Evolutionary conservation across 2,113 vertebrate genomes (phyloP), one percentile per base, ranked within the genome.

Genomic region (Python bivittatus): DNA sequence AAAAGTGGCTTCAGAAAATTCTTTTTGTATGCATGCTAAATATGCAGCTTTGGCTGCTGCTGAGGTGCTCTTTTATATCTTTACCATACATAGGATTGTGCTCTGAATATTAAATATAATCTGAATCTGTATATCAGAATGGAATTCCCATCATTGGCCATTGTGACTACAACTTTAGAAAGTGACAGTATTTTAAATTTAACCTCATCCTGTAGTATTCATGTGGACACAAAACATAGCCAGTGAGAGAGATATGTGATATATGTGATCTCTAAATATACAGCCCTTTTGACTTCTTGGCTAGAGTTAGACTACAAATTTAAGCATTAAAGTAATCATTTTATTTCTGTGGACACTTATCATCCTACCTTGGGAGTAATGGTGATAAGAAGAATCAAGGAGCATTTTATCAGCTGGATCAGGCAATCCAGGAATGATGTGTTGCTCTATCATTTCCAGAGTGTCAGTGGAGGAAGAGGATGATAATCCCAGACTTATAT

Each of bases 401-500:
- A 92, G 56, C 94, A 91, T 95, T 89, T 95, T 95, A 87, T 97
- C 93, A 92, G 56, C 27, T 88, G 96, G 44, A 58, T 94, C 92
- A 9, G 95, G 93, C 1, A 29, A 91, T 79, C 96, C 96, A 91
- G 94, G 94, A 85, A 94, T 88, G 42, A 91, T 90, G 11, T 60
- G 85, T 4, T 96, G 91, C 88, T 97, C 96, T 25, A 12, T 94
- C 85, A 96, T 93, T 92, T 97, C 95, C 92, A 90, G 25, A 38
- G 92, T 96, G 11, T 95, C 93, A 68, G 94, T 94, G 56, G 97
- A 97, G 23, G 97, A 98, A 86, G 98, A 98, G 12, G 97, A 97
- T 83, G 97, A 98, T 38, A 98, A 93, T 56, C 97, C 97, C 6
- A 96, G 94, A 3, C 89, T 96, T 29, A 98, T 92, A 6, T 94